Percentiles rank a stretch among this genome's conserved stretches.
Conservation (phyloP, 2,113 vertebrate species). For the Tauraco erythrolophus region DNA sequence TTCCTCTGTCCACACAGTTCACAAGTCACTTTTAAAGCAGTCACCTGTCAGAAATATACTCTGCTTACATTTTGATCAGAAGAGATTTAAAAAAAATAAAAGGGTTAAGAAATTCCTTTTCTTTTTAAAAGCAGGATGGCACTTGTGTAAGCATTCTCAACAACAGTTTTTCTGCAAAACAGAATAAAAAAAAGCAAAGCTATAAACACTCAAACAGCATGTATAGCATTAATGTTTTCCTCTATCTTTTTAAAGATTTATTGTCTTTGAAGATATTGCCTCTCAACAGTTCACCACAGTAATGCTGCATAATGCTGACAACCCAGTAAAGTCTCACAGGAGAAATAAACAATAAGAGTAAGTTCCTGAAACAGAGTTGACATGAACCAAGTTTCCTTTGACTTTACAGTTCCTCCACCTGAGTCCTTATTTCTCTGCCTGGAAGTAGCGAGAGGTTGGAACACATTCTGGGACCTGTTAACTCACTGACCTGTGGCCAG, state of each 20-base stretch:
- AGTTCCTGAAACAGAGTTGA: not conserved
- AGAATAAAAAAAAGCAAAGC: not conserved
- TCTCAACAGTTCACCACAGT: not conserved
- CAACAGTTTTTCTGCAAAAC: not conserved
- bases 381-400: not conserved
- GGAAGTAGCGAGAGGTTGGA: not conserved
- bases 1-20: not conserved
- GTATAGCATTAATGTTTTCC: not conserved
- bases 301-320: not conserved
- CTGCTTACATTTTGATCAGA: not conserved
- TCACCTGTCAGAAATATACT: not conserved
- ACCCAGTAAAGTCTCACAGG: not conserved
- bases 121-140: not conserved
- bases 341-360: not conserved
- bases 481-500: not conserved
- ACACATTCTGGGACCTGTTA: fast-evolving
- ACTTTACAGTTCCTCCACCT: not conserved
- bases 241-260: not conserved
- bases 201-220: not conserved
- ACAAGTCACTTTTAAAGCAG: not conserved
- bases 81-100: not conserved
- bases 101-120: not conserved
- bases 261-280: not conserved
- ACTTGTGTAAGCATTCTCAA: not conserved
- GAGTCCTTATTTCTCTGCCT: not conserved